Percentiles rank a stretch among this genome's conserved stretches.
Conservation (phyloP, 2,113 vertebrate genomes). For the Psilopsiagon aurifrons region DNA sequence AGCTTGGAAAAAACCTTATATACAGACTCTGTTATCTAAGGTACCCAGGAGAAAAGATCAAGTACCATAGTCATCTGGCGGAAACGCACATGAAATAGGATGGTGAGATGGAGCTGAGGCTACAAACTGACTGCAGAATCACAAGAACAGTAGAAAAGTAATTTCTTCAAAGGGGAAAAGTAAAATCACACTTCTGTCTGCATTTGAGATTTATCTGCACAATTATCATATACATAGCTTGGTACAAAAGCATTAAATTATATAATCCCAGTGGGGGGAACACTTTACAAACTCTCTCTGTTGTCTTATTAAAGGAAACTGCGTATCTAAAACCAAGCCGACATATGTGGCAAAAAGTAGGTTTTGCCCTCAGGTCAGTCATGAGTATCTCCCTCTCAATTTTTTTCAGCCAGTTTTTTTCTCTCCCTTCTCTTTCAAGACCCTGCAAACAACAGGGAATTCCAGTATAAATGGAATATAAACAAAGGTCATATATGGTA, state of each 20-base stretch:
- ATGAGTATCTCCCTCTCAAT: background rate
- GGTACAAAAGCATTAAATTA: constrained; percentile 22
- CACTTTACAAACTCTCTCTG: background rate
- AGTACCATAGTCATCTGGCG: background rate
- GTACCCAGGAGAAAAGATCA: background rate
- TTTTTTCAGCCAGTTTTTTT: background rate
- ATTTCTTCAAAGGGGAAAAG: background rate
- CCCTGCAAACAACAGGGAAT: background rate
- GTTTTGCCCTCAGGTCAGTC: background rate
- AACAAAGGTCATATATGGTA: background rate
- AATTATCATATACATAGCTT: background rate
- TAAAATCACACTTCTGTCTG: background rate
- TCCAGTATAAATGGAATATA: background rate
- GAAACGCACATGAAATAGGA: background rate
- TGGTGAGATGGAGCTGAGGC: background rate
- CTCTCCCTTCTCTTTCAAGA: background rate
- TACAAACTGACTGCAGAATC: background rate
- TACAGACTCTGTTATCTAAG: background rate
- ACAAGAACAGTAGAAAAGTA: background rate
- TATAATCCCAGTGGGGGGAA: constrained; percentile 17
- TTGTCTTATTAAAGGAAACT: background rate
- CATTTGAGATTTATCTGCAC: background rate
- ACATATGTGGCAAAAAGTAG: background rate
- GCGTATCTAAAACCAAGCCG: background rate
- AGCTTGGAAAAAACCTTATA: background rate